Conservation (phyloP, 2,888 invertebrate species). For the Frankliniella intonsa region DNA sequence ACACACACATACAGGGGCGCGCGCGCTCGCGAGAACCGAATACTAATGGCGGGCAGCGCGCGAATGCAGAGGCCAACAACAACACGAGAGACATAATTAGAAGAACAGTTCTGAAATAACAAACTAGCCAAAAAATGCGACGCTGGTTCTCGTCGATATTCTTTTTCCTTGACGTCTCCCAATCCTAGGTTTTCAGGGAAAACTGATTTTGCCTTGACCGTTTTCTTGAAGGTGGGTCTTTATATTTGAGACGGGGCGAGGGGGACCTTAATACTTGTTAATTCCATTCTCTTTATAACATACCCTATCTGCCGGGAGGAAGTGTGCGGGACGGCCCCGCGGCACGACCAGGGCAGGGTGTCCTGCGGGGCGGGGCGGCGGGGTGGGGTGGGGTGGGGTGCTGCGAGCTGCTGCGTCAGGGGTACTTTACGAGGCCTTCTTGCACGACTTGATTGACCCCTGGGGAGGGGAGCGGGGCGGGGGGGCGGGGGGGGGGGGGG, state of each 20-base stretch:
- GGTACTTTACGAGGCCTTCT: constrained; percentile 22
- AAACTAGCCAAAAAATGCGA: no score
- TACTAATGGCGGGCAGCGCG: neutral
- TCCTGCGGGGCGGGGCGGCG: neutral
- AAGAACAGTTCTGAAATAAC: no score
- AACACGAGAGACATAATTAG: no score
- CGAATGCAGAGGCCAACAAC: neutral
- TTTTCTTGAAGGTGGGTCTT: no score
- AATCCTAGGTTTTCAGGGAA: no score
- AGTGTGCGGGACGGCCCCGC: neutral
- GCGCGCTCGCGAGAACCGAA: neutral
- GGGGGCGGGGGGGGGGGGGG: neutral
- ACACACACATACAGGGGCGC: neutral
- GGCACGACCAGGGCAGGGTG: neutral
- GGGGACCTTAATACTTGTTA: no score
- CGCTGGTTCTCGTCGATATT: no score
- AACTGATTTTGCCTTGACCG: no score
- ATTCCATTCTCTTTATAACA: no score
- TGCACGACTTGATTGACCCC: constrained; percentile 24
- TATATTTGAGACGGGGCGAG: no score
- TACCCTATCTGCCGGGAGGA: no score
- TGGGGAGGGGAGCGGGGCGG: neutral
- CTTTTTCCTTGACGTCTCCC: no score
- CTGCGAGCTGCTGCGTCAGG: constrained; percentile 8
- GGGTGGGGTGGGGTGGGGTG: neutral